phyloP scores from a whole-genome alignment of 2,113 vertebrate species.

The Seriola aureovittata region DNA sequence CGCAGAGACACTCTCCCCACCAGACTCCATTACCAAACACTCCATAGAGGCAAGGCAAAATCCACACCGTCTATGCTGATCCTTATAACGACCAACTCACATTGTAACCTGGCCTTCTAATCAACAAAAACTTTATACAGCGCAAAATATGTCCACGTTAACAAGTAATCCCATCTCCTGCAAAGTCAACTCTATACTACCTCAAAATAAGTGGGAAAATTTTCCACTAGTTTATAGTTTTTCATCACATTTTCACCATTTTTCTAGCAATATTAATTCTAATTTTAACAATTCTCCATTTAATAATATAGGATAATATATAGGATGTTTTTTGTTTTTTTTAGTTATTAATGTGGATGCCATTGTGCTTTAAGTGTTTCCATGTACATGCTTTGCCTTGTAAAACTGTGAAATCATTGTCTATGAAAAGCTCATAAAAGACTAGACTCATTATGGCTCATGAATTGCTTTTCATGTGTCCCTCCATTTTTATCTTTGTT shows the following conservation, averaged over 20 bases:
- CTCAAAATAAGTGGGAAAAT: background rate
- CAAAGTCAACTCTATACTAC: background rate
- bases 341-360: background rate
- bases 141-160: constrained; percentile 23
- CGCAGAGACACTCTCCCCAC: constrained; percentile 60
- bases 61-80: constrained; percentile 27
- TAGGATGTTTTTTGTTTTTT: background rate
- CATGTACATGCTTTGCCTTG: constrained; percentile 38
- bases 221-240: background rate
- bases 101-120: constrained; percentile 8
- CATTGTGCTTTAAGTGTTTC: constrained; percentile 22
- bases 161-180: constrained; percentile 31
- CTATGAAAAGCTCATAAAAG: constrained; percentile 1
- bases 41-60: constrained; percentile 70
- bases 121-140: constrained; percentile 13
- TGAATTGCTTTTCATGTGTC: constrained; percentile 90
- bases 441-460: constrained; percentile 78
- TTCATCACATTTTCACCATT: background rate
- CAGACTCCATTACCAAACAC: constrained; percentile 68
- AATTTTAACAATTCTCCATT: background rate
- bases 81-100: constrained; percentile 26
- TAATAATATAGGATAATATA: background rate
- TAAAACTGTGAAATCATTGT: background rate
- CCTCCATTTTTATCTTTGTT: constrained; percentile 90
- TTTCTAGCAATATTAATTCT: background rate